phyloP scores from a whole-genome alignment of 2,888 invertebrate genomes.

The Hylaea fasciaria region DNA sequence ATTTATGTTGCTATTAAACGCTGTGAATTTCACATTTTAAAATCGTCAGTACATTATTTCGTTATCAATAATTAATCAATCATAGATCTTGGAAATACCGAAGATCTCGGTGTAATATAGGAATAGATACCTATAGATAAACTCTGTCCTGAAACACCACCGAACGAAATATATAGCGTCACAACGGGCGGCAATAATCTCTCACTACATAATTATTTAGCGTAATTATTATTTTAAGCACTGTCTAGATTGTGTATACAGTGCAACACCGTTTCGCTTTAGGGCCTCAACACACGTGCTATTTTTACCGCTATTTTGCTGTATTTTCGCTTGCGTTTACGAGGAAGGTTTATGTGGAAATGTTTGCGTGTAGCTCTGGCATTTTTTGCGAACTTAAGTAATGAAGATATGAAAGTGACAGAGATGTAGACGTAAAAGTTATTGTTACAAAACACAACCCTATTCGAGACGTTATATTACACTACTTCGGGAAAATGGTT shows the following conservation, averaged over 20 bases:
- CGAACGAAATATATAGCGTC: no score
- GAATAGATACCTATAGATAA: no score
- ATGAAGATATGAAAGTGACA: slow-evolving; percentile 35
- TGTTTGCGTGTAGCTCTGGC: slow-evolving; percentile 29
- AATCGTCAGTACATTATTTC: no score
- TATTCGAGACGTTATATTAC: slow-evolving; percentile 16
- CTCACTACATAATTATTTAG: no score
- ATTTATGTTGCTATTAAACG: no score
- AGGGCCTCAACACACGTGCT: slow-evolving; percentile 52
- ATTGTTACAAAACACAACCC: slow-evolving; percentile 26
- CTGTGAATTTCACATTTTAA: no score
- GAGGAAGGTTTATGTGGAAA: slow-evolving; percentile 38
- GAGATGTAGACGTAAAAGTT: slow-evolving; percentile 29
- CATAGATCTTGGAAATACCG: no score
- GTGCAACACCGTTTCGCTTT: slow-evolving; percentile 44
- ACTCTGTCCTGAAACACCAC: no score
- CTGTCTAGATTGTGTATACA: slow-evolving; percentile 17
- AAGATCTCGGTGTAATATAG: no score
- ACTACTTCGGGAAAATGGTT: slow-evolving; percentile 8
- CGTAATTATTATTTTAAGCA: background rate
- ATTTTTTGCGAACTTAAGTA: slow-evolving; percentile 37
- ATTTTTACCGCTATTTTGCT: slow-evolving; percentile 40
- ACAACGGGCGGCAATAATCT: no score
- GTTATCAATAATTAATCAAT: no score
- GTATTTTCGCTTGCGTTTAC: slow-evolving; percentile 39